Conservation (phyloP, 2,797 vertebrate genomes). For the Sebastes minor region DNA sequence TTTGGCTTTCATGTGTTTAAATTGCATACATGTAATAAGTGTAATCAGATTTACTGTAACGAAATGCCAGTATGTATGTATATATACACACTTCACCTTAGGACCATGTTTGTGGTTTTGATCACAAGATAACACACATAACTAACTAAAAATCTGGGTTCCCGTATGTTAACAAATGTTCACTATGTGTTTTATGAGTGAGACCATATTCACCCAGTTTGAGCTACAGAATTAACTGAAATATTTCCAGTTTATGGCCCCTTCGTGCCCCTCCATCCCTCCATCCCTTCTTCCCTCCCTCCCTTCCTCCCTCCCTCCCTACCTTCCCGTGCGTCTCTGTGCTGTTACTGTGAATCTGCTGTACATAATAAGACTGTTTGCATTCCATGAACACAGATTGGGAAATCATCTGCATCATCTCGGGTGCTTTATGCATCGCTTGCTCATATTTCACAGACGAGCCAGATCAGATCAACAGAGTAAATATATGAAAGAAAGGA, state of each 20-base stretch:
- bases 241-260: neutral
- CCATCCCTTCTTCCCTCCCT: neutral
- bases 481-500: neutral
- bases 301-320: rapidly evolving
- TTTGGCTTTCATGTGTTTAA: slow-evolving; percentile 22
- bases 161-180: neutral
- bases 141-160: neutral
- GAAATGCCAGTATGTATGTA: slow-evolving; percentile 33
- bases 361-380: slow-evolving; percentile 39
- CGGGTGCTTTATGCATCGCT: neutral
- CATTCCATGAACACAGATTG: slow-evolving; percentile 38
- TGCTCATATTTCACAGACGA: slow-evolving; percentile 1
- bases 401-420: slow-evolving; percentile 15
- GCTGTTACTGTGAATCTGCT: slow-evolving; percentile 42
- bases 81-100: slow-evolving; percentile 20
- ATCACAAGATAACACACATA: slow-evolving; percentile 2
- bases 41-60: slow-evolving; percentile 34
- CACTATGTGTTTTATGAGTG: neutral
- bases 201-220: neutral
- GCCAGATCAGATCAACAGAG: neutral
- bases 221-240: neutral
- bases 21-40: slow-evolving; percentile 44
- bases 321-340: neutral
- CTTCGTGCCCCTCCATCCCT: neutral
- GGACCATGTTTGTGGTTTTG: neutral